Evolutionary conservation across 1,140 invertebrate genomes (phyloP), one percentile per base, ranked within the genome.

Genomic region (Euschistus heros): DNA sequence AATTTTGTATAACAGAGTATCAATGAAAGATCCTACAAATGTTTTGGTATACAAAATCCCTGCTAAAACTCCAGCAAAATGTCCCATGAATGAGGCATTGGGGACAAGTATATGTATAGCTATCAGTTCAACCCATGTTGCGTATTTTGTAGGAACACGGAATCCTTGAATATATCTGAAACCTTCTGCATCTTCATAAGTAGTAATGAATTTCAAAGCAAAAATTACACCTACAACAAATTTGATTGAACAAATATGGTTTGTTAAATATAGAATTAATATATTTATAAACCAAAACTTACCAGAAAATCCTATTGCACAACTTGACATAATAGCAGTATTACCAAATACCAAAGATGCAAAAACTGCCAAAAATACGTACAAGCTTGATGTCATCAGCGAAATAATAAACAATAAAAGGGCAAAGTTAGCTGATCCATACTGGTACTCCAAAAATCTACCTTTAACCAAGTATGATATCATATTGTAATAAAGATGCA

Each of bases 401-500:
- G 81, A 80, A 37, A 87, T 77, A 2, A 86, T 71, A 22, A 69
- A 68, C 15, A 87, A 63, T 1, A 87, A 72, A 54, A 80, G 72
- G 0, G 73, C 73, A 75, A 86, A 87, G 72, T 84, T 83, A 0
- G 69, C 30, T 62, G 77, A 80, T 18, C 81, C 80, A 69, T 82
- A 82, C 67, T 76, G 75, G 7, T 74, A 75, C 71, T 88, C 86
- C 2, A 84, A 71, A 27, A 76, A 69, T 2, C 74, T 74, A 10
- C 85, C 86, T 76, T 88, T 88, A 24, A 82, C 73, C 10, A 86
- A 73, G 46, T 87, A 81, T 2, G 86, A 87, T 17, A 81, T 73
- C 86, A 88, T 88, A 70, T 88, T 88, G 71, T 85, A 87, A 71
- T 87, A 88, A 0, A 88, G 76, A 75, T 88, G 86, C 80, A 85